Conservation (phyloP, 2,888 invertebrate species). For the Hirudinaria manillensis region DNA sequence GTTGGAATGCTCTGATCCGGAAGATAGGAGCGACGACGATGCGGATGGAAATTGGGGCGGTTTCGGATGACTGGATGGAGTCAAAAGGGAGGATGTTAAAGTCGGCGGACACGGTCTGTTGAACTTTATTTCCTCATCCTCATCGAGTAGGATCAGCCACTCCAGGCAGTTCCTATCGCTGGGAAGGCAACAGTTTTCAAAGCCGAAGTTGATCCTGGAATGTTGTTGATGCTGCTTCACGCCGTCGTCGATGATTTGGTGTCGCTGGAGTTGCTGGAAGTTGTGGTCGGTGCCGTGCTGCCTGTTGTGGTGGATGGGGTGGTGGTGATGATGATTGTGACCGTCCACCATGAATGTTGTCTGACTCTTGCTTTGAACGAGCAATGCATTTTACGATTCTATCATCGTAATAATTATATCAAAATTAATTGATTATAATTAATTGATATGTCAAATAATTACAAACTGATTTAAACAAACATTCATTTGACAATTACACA, state of each 20-base stretch:
- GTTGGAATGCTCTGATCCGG: background rate
- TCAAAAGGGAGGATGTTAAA: conserved; percentile 2
- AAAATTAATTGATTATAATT: background rate
- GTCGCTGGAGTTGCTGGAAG: conserved; percentile 15
- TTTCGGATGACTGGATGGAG: background rate
- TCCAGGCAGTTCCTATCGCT: background rate
- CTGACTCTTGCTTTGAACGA: background rate
- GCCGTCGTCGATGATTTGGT: background rate
- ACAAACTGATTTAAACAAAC: background rate
- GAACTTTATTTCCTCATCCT: conserved; percentile 7
- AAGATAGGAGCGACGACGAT: conserved; percentile 5
- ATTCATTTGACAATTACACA: background rate
- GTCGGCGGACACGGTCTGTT: conserved; percentile 22
- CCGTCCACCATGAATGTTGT: background rate
- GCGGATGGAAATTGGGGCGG: background rate
- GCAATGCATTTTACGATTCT: background rate
- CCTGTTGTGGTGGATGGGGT: background rate
- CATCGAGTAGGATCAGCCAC: conserved; percentile 21
- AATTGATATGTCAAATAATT: background rate
- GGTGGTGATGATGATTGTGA: conserved; percentile 14
- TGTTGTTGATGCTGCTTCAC: background rate
- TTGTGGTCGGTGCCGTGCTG: conserved; percentile 5
- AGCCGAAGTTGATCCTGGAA: background rate
- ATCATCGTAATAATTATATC: background rate
- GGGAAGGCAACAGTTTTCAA: conserved; percentile 11